Base-by-base conservation (phyloP, 2,113 vertebrate species). In the Brachypteracias leptosomus region DNA sequence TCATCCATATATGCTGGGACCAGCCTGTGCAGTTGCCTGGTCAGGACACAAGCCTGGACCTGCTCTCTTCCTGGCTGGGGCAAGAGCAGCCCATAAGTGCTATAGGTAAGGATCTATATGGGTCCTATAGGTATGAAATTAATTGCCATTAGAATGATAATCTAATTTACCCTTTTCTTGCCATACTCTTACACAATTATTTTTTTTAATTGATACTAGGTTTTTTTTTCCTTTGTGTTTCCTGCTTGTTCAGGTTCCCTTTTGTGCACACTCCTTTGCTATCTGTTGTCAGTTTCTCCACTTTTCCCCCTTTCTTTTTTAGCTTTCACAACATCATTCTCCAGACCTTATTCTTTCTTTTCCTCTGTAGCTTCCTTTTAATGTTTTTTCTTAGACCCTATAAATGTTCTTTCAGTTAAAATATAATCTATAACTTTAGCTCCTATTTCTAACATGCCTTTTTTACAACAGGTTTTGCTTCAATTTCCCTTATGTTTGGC, bases 1-100 rank as follows among this genome's bases (percentile, higher is more conserved):
- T 42, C 42, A 15, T 42, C 42, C 15, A 15, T 42, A 15, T 42
- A 42, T 42, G 42, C 42, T 42, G 42, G 42, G 24, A 13, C 6
- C 47, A 10, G 12, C 5, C 46, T 55, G 26, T 1, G 1, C 1
- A 6, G 25, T 35, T 0, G 0, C 6, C 16, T 40, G 44, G 4
- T 2, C 16, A 57, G 10, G 12, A 33, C 25, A 35, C 24, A 8
- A 20, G 29, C 29, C 24, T 52, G 49, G 10, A 28, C 3, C 4
- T 0, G 0, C 13, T 51, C 16, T 51, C 9, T 29, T 79, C 19
- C 36, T 49, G 11, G 5, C 29, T 72, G 18, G 21, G 49, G 8
- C 3, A 2, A 51, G 35, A 55, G 49, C 19, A 81, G 29, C 9
- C 58, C 15, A 17, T 22, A 24, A 16, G 11, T 63, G 33, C 8